Evolutionary conservation across 2,797 vertebrate genomes (phyloP), one percentile per base, ranked within the genome.

Genomic region (Micropoecilia bifurca): DNA sequence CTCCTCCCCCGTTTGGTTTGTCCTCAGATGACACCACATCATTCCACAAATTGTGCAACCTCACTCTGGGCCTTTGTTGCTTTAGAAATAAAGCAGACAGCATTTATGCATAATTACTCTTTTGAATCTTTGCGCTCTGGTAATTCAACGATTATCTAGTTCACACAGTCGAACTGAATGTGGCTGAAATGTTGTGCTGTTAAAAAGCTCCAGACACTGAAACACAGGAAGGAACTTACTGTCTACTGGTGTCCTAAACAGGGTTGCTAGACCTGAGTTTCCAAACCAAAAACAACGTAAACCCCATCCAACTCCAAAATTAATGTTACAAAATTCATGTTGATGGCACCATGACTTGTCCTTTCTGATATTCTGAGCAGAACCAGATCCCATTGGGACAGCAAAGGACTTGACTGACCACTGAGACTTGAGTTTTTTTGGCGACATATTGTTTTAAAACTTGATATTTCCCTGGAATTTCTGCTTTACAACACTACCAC

Each of bases 11-110:
- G 8, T 53, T 82, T 84, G 0, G 1, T 74, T 47, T 88, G 91
- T 88, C 91, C 89, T 89, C 87, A 55, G 75, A 88, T 89, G 87
- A 87, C 88, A 87, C 86, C 59, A 71, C 76, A 80, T 81, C 74
- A 88, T 84, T 86, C 73, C 80, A 68, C 75, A 66, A 74, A 73
- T 63, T 33, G 59, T 80, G 80, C 81, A 74, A 76, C 47, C 81
- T 83, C 82, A 87, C 81, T n/a, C 74, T 1, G 53, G 69, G 46
- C 71, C 22, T 75, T 86, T 90, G 90, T 91, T 50, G 46, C 8
- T 68, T 13, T 18, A 79, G 75, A 71, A 45, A 75, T 53, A 71
- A 43, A 68, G 6, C 45, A 57, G 48, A 30, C 50, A 71, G 25
- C 12, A 30, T 59, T 41, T 0, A 30, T 28, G 28, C 33, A 61